Evolutionary conservation across 2,797 vertebrate species (phyloP).

Genomic region (Alauda arvensis): DNA sequence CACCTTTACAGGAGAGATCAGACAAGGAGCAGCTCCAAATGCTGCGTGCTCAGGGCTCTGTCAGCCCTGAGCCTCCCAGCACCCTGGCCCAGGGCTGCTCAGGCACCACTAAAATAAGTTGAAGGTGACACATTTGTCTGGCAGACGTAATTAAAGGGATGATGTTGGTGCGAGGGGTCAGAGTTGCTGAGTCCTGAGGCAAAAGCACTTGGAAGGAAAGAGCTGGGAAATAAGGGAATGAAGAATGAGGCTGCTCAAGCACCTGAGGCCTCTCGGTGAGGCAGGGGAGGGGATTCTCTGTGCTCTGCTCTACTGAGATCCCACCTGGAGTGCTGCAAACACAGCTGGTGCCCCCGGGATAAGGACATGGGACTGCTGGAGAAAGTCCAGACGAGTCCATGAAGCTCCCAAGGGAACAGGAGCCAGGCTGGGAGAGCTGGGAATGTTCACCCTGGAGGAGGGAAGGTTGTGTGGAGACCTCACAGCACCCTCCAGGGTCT

Average conservation of each 20-base stretch:
- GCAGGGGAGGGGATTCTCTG: neutral
- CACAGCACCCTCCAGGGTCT: neutral
- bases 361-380: neutral
- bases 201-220: conserved; percentile 12
- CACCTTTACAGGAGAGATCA: neutral
- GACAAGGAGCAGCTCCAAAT: neutral
- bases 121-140: conserved; percentile 40
- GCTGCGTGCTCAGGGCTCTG: neutral
- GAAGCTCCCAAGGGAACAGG: neutral
- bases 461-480: neutral
- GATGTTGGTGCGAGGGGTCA: conserved; percentile 54
- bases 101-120: neutral
- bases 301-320: fast-evolving
- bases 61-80: neutral
- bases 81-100: neutral
- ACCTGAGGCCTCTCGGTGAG: neutral
- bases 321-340: neutral
- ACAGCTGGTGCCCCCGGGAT: neutral
- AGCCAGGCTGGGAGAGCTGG: neutral
- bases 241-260: conserved; percentile 52
- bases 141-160: conserved; percentile 58
- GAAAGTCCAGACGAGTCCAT: neutral
- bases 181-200: conserved; percentile 35
- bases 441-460: neutral
- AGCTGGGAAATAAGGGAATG: conserved; percentile 51